These are phyloP conservation scores for Rhopalosiphum nymphaeae DNA, from an alignment of 2,888 invertebrate species.

Conservation along the genomic window DNA sequence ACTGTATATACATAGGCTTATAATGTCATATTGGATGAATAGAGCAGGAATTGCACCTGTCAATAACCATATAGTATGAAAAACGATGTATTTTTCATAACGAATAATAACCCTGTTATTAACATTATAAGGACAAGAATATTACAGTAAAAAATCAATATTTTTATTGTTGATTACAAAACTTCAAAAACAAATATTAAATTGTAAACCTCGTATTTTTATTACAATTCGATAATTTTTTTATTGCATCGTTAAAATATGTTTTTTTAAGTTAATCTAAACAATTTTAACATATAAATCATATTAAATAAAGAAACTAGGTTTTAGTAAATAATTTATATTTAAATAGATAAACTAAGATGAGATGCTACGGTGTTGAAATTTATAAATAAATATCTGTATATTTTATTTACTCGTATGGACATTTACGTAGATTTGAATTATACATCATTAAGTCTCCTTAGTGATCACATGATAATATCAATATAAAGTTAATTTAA, in stretches of 20 bases:
- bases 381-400: background rate
- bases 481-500: background rate
- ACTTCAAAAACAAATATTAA: background rate
- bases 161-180: conserved; percentile 1
- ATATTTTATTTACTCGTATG: background rate
- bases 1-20: background rate
- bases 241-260: too few relatives aligned
- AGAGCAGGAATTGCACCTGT: background rate
- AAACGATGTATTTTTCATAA: background rate
- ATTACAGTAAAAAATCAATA: background rate
- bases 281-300: background rate
- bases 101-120: background rate
- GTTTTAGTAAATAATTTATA: background rate
- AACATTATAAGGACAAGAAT: background rate
- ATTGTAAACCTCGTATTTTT: background rate
- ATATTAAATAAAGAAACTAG: background rate
- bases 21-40: background rate
- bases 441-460: too few relatives aligned
- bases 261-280: too few relatives aligned
- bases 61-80: background rate
- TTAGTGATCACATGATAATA: too few relatives aligned
- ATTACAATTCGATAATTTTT: background rate
- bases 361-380: background rate
- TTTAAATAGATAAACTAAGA: background rate
- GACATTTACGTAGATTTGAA: too few relatives aligned